Evolutionary conservation across 1,140 invertebrate genomes (phyloP), one percentile per base, ranked within the genome.

Genomic region (Caenorhabditis brenneri): DNA sequence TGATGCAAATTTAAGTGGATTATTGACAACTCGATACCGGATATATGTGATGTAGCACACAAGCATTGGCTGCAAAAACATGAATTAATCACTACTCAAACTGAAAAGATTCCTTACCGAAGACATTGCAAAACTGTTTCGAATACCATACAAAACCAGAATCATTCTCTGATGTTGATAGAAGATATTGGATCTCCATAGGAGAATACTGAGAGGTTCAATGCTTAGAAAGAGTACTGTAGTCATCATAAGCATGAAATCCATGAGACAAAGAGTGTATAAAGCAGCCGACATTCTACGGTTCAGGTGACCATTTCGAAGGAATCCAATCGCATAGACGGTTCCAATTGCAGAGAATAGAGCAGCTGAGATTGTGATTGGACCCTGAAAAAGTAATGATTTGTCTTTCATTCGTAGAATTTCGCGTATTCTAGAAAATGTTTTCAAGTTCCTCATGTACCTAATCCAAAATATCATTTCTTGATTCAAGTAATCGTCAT

Each of bases 11-110:
- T 74, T 74, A 4, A 74, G 65, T 27, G 65, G 65, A 74, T 74
- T 74, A 31, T 74, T 74, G 65, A 74, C 65, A 42, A 74, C 65
- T 74, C 65, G 33, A 42, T 74, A 74, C n/a, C 65, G 65, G 33
- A 74, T 74, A n/a, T 74, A 74, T 42, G 65, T 74, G 36, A 74
- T 74, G 36, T 74, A 74, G 15, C 65, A 74, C n/a, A 74, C 65
- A 15, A 74, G 65, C 65, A 74, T 74, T n/a, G 65, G 65, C 65
- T 74, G 65, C 7, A 74, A 65, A 65, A 46, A n/a, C n/a, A n/a
- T n/a, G n/a, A n/a, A n/a, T n/a, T n/a, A 22, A 42, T 9, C 19
- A 19, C 5, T 51, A 16, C 27, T 55, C 27, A 74, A 24, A 19
- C n/a, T 7, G 24, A 10, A 15, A 4, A 22, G 53, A 27, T 6